These are phyloP conservation scores for Cryptosula pallasiana DNA, from an alignment of 2,888 invertebrate species.

Conservation along the genomic window DNA sequence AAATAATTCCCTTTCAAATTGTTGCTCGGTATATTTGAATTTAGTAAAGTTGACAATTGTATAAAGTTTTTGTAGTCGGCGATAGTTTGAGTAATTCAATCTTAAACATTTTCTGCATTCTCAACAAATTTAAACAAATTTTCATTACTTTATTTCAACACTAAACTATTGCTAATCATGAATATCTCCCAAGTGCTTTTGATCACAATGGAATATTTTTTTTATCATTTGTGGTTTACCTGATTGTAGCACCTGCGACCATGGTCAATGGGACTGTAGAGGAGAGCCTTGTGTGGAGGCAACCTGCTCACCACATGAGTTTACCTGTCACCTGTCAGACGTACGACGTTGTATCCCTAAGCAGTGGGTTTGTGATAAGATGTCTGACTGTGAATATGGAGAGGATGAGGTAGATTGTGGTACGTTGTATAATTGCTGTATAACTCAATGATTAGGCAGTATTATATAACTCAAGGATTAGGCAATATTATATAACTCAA, in stretches of 20 bases:
- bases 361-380: constrained; percentile 28
- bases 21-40: no score
- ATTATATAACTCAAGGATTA: no score
- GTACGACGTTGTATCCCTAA: constrained; percentile 26
- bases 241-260: constrained; percentile 33
- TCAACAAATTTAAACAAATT: no score
- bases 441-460: no score
- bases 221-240: neutral
- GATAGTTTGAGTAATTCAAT: no score
- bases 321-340: constrained; percentile 26
- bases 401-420: constrained; percentile 31
- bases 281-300: constrained; percentile 30
- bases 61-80: no score
- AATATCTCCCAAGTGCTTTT: neutral
- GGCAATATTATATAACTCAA: no score
- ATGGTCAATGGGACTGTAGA: constrained; percentile 36
- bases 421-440: constrained; percentile 25
- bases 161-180: no score
- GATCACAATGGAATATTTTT: neutral
- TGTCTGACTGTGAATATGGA: constrained; percentile 30
- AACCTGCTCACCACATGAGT: constrained; percentile 29
- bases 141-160: no score
- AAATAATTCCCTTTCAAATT: no score
- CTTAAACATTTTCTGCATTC: no score
- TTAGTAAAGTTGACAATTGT: no score